These are phyloP conservation scores for Austrofundulus limnaeus DNA, from an alignment of 2,113 vertebrate genomes.

Conservation along the genomic window DNA sequence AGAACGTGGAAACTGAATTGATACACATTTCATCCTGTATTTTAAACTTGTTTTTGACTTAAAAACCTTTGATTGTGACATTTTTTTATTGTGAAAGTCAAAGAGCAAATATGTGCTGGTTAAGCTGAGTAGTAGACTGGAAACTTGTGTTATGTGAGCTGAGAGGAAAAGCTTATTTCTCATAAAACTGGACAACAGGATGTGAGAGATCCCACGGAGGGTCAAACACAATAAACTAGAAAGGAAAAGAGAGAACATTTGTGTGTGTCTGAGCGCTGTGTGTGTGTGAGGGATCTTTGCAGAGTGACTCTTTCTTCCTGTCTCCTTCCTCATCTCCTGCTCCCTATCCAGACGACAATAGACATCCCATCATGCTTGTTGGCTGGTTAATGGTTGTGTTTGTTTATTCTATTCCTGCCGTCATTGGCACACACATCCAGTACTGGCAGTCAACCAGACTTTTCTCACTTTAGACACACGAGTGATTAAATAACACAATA, in stretches of 20 bases:
- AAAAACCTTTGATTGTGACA: not conserved
- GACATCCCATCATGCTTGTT: constrained; percentile 76
- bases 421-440: constrained; percentile 47
- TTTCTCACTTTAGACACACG: constrained; percentile 6
- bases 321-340: constrained; percentile 90
- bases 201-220: constrained; percentile 55
- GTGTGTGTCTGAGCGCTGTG: constrained; percentile 31
- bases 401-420: constrained; percentile 68
- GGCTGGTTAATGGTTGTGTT: constrained; percentile 56
- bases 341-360: constrained; percentile 82
- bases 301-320: constrained; percentile 94
- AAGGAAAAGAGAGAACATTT: constrained; percentile 74
- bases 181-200: constrained; percentile 73
- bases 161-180: constrained; percentile 59
- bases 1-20: not conserved
- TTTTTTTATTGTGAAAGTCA: not conserved
- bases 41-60: not conserved
- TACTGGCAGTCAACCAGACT: constrained; percentile 12
- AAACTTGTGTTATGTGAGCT: constrained; percentile 23
- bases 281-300: constrained; percentile 30
- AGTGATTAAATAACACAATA: constrained; percentile 14
- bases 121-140: constrained; percentile 9
- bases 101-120: not conserved
- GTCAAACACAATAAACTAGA: constrained; percentile 68
- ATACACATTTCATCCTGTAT: too few species aligned